Evolutionary conservation across 1,140 invertebrate genomes (phyloP), one percentile per base, ranked within the genome.

Genomic region (Reticulitermes speratus): DNA sequence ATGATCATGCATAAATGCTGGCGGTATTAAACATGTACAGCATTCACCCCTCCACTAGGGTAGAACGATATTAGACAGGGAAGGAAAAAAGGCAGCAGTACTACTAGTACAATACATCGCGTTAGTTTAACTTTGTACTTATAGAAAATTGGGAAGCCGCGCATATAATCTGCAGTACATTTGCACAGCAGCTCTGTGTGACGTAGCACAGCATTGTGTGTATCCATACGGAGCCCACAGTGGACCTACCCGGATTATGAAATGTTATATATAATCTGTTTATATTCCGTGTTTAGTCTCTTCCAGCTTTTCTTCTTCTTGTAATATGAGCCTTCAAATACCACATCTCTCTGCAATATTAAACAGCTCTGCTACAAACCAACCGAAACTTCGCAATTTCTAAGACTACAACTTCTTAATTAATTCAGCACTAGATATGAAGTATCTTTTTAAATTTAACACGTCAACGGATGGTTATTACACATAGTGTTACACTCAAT

Each of bases 101-200:
- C 65, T 75, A 75, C 65, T 30, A 25, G 25, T 16, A 75, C 65
- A 75, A 75, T 75, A 75, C 65, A 30, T 75, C 65, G 25, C 65
- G 25, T 75, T 75, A 75, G 65, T 75, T 75, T 75, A 75, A 75
- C 25, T 75, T 75, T 75, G 65, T 75, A 75, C 65, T 75, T 75
- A 75, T 30, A 75, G 65, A 75, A 75, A 75, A 75, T 75, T 75
- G 65, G 65, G 65, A 75, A 75, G 65, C 65, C 65, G 65, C 65
- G 65, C 65, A 75, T 75, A 75, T 75, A 75, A 75, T 75, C 65
- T 75, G 65, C 65, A 75, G 65, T 75, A 75, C n/a, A 75, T 75
- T 75, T 75, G 65, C 65, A 75, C 25, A 75, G 65, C 65, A 75
- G 65, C 65, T 75, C 65, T 75, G 65, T 75, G 65, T 75, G 65